A percentile compares a stretch with the other conserved stretches of the same genome.
Conservation (phyloP, 2,113 vertebrate genomes). For the Ursus arctos region DNA sequence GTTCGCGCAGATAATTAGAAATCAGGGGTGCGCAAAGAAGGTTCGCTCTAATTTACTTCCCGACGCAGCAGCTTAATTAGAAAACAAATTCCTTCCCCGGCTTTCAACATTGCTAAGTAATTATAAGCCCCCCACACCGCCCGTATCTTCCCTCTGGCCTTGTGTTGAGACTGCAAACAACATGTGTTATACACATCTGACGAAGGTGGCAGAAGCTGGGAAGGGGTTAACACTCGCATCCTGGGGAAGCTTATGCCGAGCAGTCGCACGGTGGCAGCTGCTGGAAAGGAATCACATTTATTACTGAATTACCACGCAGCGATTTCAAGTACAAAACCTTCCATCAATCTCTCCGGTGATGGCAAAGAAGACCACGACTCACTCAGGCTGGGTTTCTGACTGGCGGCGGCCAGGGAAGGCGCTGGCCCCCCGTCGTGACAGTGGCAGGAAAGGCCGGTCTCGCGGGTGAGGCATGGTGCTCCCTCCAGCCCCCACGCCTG, state of each 20-base stretch:
- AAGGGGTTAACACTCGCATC: constrained; percentile 41
- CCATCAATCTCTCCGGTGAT: not conserved
- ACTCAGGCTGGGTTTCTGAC: not conserved
- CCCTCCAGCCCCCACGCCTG: not conserved
- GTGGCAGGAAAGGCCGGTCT: not conserved
- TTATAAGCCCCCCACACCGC: not conserved
- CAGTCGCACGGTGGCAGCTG: not conserved
- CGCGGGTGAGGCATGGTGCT: accelerated
- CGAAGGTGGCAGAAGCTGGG: not conserved
- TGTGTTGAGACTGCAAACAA: not conserved
- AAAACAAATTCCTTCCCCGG: constrained; percentile 69
- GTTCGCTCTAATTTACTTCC: constrained; percentile 64
- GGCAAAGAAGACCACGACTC: not conserved
- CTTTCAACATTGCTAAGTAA: constrained; percentile 73
- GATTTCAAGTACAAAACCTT: not conserved
- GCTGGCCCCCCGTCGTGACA: not conserved
- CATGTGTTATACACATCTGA: not conserved
- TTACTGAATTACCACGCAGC: not conserved
- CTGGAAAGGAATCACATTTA: not conserved
- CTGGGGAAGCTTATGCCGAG: constrained; percentile 7
- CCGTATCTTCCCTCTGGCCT: not conserved
- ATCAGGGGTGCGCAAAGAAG: constrained; percentile 54
- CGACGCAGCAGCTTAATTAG: constrained; percentile 76
- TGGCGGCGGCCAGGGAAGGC: not conserved
- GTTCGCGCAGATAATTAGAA: constrained; percentile 67